Conservation (phyloP, 2,113 vertebrate species). For the Coracopsis vasa region DNA sequence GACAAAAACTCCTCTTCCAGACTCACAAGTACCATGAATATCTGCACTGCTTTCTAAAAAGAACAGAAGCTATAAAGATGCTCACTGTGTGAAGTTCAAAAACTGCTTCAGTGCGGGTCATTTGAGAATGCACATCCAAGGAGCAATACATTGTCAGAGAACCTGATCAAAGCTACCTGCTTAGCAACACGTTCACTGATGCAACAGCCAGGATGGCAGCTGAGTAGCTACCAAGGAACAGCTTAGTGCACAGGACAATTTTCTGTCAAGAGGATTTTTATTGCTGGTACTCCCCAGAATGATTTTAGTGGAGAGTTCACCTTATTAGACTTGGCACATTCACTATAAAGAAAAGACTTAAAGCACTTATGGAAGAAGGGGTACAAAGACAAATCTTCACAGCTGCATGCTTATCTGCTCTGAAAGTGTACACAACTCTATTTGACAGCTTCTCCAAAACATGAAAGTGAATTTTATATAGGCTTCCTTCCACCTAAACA, state of each 20-base stretch:
- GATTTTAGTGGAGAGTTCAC: not conserved
- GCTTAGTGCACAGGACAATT: not conserved
- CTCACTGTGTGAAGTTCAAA: not conserved
- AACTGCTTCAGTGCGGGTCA: fast-evolving
- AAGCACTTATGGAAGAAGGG: not conserved
- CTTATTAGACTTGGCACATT: not conserved
- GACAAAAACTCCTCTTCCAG: not conserved
- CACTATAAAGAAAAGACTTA: not conserved
- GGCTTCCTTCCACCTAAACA: not conserved
- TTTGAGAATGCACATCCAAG: fast-evolving
- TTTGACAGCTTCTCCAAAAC: not conserved
- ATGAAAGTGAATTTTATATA: not conserved
- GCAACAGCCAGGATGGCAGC: not conserved
- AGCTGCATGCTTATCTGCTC: not conserved
- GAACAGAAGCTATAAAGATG: not conserved
- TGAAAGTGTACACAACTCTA: not conserved
- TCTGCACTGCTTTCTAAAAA: not conserved
- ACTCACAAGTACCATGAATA: not conserved
- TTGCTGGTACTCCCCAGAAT: not conserved
- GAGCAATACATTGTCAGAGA: not conserved
- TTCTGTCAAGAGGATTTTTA: not conserved
- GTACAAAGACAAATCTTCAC: not conserved
- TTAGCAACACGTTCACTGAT: not conserved
- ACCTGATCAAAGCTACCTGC: not conserved
- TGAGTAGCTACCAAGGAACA: not conserved